These are phyloP conservation scores for Brachionus plicatilis DNA, from an alignment of 1,140 invertebrate species.

Conservation along the genomic window DNA sequence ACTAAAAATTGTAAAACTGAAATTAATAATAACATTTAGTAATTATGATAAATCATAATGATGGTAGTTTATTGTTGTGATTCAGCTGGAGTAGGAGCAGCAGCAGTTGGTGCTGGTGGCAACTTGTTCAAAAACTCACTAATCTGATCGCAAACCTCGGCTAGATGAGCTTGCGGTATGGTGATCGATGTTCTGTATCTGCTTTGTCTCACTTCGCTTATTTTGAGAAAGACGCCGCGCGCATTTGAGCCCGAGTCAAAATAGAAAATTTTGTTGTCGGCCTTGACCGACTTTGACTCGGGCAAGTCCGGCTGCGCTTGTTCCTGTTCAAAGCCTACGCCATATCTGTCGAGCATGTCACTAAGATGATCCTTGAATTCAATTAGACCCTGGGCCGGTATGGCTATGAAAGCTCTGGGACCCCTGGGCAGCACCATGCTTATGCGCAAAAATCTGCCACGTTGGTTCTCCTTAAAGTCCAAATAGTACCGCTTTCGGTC, in stretches of 20 bases:
- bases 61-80: background rate
- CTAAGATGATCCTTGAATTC: slow-evolving; percentile 93
- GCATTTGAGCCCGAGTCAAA: slow-evolving; percentile 99
- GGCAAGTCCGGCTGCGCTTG: slow-evolving; percentile 59
- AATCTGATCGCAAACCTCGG: background rate
- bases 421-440: slow-evolving; percentile 59
- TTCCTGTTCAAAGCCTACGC: slow-evolving; percentile 68
- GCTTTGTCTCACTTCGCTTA: slow-evolving; percentile 75
- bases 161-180: background rate
- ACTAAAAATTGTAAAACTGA: background rate
- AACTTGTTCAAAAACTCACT: background rate
- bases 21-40: background rate
- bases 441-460: slow-evolving; percentile 87
- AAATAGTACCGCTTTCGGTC: slow-evolving; percentile 94
- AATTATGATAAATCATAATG: background rate
- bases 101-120: background rate
- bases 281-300: slow-evolving; percentile 87
- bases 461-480: slow-evolving; percentile 93
- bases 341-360: slow-evolving; percentile 91
- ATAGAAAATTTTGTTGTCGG: slow-evolving; percentile 99
- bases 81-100: background rate
- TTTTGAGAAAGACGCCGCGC: slow-evolving; percentile 94
- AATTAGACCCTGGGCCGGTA: slow-evolving; percentile 96
- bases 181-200: slow-evolving; percentile 24
- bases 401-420: slow-evolving; percentile 86